A percentile compares a stretch with the other conserved stretches of the same genome.
These are phyloP conservation scores for Acrocyrtus sp. DNA, from an alignment of 2,888 invertebrate genomes.

Conservation along the genomic window DNA sequence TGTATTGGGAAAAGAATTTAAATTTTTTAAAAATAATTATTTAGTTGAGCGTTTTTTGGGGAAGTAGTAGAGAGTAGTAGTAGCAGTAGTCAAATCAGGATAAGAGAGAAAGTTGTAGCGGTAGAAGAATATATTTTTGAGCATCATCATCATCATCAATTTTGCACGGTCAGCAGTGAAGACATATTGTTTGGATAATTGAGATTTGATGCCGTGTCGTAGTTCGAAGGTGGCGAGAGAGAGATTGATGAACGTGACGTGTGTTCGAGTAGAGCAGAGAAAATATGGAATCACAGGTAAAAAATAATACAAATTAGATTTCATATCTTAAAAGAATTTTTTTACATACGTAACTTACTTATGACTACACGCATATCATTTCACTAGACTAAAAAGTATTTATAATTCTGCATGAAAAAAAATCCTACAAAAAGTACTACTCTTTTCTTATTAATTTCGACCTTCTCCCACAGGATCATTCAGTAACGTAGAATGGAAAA, in stretches of 20 bases:
- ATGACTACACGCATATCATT: too few species aligned
- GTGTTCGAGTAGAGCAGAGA: slow-evolving; percentile 44
- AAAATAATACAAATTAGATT: slow-evolving; percentile 47
- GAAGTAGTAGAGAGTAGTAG: slow-evolving; percentile 31
- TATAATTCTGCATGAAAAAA: too few species aligned
- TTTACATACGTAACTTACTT: too few species aligned
- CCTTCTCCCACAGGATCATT: slow-evolving; percentile 42
- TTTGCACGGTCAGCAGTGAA: slow-evolving; percentile 51
- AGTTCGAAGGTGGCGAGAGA: slow-evolving; percentile 20
- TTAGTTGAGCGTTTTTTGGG: too few species aligned
- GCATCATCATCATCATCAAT: slow-evolving; percentile 30
- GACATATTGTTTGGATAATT: slow-evolving; percentile 17
- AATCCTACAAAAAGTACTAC: too few species aligned
- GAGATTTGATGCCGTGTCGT: slow-evolving; percentile 15
- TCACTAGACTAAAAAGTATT: too few species aligned
- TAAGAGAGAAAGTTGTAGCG: slow-evolving; percentile 21
- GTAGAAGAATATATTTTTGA: too few species aligned
- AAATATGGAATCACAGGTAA: slow-evolving; percentile 50
- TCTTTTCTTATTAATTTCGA: too few species aligned
- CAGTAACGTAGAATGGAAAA: too few species aligned
- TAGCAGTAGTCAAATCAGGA: slow-evolving; percentile 26
- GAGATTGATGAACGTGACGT: slow-evolving; percentile 22
- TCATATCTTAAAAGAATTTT: too few species aligned
- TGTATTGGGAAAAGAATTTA: too few species aligned
- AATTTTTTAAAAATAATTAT: too few species aligned